Percentiles rank a stretch among this genome's conserved stretches.
These are phyloP conservation scores for Pseudanteris insignis DNA, from an alignment of 2,888 invertebrate species.

Conservation along the genomic window DNA sequence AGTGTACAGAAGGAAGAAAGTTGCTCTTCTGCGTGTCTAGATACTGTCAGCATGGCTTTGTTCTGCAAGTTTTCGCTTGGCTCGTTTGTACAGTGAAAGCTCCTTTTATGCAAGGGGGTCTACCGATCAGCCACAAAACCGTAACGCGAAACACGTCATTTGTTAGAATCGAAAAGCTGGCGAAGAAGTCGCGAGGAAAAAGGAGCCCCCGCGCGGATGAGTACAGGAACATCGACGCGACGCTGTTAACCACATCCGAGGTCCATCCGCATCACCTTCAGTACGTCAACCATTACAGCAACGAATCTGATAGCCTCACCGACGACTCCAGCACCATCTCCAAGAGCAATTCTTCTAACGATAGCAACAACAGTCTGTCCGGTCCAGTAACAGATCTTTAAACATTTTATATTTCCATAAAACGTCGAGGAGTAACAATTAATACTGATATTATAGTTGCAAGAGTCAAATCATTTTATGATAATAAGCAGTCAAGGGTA, in stretches of 20 bases:
- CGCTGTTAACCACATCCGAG: constrained; percentile 20
- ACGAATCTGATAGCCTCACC: constrained; percentile 32
- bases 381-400: constrained; percentile 40
- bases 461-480: no score
- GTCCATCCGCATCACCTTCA: constrained; percentile 30
- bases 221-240: constrained; percentile 16
- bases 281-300: constrained; percentile 31
- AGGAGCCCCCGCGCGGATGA: constrained; percentile 45
- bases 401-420: neutral
- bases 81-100: constrained; percentile 55
- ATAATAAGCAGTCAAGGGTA: no score
- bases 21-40: constrained; percentile 53
- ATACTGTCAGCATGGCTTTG: constrained; percentile 60
- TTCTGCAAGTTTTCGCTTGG: constrained; percentile 56
- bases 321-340: constrained; percentile 36
- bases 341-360: constrained; percentile 34
- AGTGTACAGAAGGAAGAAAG: constrained; percentile 37
- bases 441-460: neutral
- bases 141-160: constrained; percentile 59
- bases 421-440: neutral
- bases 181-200: constrained; percentile 59
- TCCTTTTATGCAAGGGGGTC: no score
- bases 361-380: constrained; percentile 35
- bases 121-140: constrained; percentile 44
- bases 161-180: constrained; percentile 64